Base-by-base conservation (phyloP, 2,888 invertebrate genomes). In the Lobophora halterata region DNA sequence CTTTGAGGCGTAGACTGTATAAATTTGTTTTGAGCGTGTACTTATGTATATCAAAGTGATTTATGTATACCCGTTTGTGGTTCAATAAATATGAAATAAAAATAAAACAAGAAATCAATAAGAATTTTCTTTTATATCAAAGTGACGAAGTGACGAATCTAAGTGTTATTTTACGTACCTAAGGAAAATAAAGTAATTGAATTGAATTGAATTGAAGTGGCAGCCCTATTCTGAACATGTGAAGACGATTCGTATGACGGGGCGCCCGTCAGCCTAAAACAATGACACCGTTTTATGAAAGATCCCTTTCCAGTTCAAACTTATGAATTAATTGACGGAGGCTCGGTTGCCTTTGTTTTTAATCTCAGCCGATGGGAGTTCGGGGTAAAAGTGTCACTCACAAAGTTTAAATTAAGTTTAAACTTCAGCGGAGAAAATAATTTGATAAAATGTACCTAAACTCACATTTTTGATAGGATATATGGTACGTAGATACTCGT, bases 211-310 rank as follows among this genome's bases (percentile, higher is more conserved):
- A 37, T 17, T 35, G 32, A 39, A 20, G 42, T 43, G 41, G 4
- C 46, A 50, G 21, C 52, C 52, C 50, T 52, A 40, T 30, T 24
- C 32, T 25, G 25, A 46, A 32, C 46, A 51, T 52, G 46, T 55
- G 52, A 53, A 38, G 42, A 41, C 21, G 35, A 42, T 32, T 36
- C 33, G 30, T 34, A 28, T 28, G 30, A 33, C 29, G 29, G 20
- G 32, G 24, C 27, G n/a, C 17, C 2, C 35, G 36, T 42, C 55
- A 49, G 52, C 51, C 55, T 60, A 56, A 64, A 59, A 68, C 68
- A 65, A 65, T 62, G 67, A 64, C 62, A 53, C 46, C 40, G 60
- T 5, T 63, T 63, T 65, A 62, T 56, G 62, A 65, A 64, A 54
- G 63, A 60, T 58, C 58, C 59, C 58, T 55, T 65, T 61, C 54